Conservation (phyloP, 2,888 invertebrate genomes). For the Drosophila ezoana region DNA sequence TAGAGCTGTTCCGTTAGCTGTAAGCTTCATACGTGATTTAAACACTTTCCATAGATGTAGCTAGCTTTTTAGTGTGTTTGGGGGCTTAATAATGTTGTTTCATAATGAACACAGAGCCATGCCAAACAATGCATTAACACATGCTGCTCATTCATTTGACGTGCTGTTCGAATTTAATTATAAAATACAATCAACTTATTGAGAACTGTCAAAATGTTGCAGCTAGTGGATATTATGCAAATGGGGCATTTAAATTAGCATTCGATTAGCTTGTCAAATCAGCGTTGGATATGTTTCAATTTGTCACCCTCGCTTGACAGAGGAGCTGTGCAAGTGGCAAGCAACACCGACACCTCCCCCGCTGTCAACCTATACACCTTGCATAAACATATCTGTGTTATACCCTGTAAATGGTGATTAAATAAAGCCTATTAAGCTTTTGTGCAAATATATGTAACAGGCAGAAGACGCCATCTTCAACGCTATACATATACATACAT, state of each 20-base stretch:
- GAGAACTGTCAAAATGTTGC: not conserved
- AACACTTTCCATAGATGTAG: too few relatives aligned
- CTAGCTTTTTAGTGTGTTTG: not conserved
- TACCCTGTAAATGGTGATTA: not conserved
- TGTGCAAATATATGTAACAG: too few relatives aligned
- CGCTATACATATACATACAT: too few relatives aligned
- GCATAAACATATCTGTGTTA: constrained; percentile 2
- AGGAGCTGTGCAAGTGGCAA: not conserved
- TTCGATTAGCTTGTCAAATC: constrained; percentile 9
- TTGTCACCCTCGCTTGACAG: constrained; percentile 3
- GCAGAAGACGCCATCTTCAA: too few relatives aligned
- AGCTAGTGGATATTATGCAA: not conserved
- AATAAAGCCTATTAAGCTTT: too few relatives aligned
- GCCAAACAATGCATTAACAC: not conserved
- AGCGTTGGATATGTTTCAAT: constrained; percentile 10
- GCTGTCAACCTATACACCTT: constrained; percentile 7
- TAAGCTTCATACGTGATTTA: too few relatives aligned
- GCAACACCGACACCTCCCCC: not conserved
- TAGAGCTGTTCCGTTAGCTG: too few relatives aligned
- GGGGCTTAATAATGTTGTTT: not conserved
- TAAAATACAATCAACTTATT: not conserved
- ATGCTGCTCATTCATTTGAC: constrained; percentile 7
- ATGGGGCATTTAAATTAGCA: constrained; percentile 1
- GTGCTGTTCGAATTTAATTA: constrained; percentile 1
- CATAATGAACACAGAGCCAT: not conserved